Conservation (phyloP, 2,888 invertebrate genomes). For the Zele albiditarsus region DNA sequence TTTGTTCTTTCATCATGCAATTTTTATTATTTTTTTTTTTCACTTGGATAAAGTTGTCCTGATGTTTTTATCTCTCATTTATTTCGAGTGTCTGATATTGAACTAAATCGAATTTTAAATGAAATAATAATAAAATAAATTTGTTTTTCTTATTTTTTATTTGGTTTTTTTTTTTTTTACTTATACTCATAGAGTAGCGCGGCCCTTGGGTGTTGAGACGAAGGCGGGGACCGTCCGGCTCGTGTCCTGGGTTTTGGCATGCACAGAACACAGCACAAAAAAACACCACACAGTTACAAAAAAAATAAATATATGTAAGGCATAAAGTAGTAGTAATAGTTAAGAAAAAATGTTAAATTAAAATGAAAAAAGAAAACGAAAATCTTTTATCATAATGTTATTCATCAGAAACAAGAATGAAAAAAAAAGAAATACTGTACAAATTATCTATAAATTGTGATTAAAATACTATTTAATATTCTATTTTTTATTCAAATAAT, state of each 20-base stretch:
- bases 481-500: neutral
- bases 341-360: conserved; percentile 30
- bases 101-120: neutral
- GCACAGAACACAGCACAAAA: conserved; percentile 72
- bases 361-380: conserved; percentile 32
- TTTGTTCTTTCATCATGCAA: conserved; percentile 23
- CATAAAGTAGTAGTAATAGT: conserved; percentile 54
- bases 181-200: conserved; percentile 73
- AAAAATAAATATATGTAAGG: conserved; percentile 52
- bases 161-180: conserved; percentile 61
- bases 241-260: conserved; percentile 72
- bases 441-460: neutral
- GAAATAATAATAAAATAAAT: too few species aligned
- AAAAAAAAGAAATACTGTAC: conserved; percentile 26
- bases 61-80: neutral
- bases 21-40: conserved; percentile 6
- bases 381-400: neutral
- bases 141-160: neutral
- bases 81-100: neutral
- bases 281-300: conserved; percentile 72
- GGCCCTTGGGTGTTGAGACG: conserved; percentile 71
- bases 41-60: neutral
- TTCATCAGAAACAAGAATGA: neutral
- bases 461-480: neutral
- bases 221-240: conserved; percentile 73